A percentile compares a stretch with the other conserved stretches of the same genome.
Evolutionary conservation across 2,113 vertebrate species (phyloP).

Genomic region (Pseudorasbora parva): DNA sequence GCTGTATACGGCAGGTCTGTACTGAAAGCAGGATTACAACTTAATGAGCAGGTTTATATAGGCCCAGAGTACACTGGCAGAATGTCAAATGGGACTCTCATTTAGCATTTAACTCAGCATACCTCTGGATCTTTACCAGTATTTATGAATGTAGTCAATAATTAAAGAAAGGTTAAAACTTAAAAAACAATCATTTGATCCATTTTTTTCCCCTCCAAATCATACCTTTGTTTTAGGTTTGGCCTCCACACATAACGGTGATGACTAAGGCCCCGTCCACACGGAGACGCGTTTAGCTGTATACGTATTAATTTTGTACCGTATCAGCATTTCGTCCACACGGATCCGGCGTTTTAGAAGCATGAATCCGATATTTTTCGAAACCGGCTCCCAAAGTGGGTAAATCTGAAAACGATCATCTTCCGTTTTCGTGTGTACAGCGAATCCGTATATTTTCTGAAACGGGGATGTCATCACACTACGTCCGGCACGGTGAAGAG

Average conservation of each 20-base stretch:
- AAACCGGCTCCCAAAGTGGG: too few species aligned
- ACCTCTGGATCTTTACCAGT: not conserved
- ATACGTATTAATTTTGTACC: too few species aligned
- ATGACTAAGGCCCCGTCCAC: too few species aligned
- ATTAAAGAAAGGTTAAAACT: not conserved
- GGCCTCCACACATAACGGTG: not conserved
- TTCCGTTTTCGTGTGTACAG: too few species aligned
- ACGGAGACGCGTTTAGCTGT: too few species aligned
- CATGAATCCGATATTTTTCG: too few species aligned
- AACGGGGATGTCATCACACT: too few species aligned
- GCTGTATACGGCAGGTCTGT: slow-evolving; percentile 30
- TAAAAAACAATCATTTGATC: not conserved
- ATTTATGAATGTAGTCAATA: not conserved
- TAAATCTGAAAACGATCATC: too few species aligned
- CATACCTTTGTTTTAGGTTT: not conserved
- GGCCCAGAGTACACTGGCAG: not conserved
- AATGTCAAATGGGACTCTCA: slow-evolving; percentile 11
- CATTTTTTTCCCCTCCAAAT: not conserved
- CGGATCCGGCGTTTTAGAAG: too few species aligned
- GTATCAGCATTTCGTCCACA: too few species aligned
- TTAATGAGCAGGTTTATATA: slow-evolving; percentile 12
- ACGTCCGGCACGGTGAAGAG: too few species aligned
- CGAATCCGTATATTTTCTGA: too few species aligned
- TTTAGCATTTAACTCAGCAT: not conserved
- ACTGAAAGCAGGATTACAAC: slow-evolving; percentile 19